Conservation (phyloP, 2,888 invertebrate species). For the Dinocampus coccinellae region DNA sequence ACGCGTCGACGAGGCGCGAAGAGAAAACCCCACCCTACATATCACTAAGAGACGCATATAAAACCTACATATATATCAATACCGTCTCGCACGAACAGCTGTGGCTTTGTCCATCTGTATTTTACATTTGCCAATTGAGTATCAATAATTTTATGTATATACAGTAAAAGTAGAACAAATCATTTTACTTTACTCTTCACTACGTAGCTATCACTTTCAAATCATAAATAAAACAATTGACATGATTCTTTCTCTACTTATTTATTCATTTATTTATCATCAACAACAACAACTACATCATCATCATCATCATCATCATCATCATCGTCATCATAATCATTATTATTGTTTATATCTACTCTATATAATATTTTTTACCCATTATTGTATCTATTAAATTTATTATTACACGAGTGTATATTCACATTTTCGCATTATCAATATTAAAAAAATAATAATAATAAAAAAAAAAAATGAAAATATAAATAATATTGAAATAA, state of each 20-base stretch:
- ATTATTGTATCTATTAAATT: too few relatives aligned
- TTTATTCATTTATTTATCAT: not conserved
- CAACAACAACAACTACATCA: too few relatives aligned
- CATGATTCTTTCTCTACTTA: not conserved
- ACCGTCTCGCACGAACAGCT: slow-evolving; percentile 17
- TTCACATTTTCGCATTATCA: too few relatives aligned
- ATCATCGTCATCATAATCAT: too few relatives aligned
- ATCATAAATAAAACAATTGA: not conserved
- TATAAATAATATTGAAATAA: too few relatives aligned
- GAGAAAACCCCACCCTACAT: slow-evolving; percentile 61
- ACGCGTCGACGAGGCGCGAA: slow-evolving; percentile 53
- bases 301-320: too few relatives aligned
- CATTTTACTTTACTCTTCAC: not conserved
- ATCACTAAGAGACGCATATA: slow-evolving; percentile 33
- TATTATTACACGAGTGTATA: too few relatives aligned
- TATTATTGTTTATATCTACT: too few relatives aligned
- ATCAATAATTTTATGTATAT: slow-evolving; percentile 9
- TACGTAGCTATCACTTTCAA: not conserved
- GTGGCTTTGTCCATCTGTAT: slow-evolving; percentile 3
- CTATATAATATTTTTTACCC: too few relatives aligned
- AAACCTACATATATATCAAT: not conserved
- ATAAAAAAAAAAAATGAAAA: too few relatives aligned
- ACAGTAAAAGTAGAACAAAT: not conserved
- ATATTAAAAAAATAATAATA: too few relatives aligned
- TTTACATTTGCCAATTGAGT: not conserved